Evolutionary conservation across 92 coral and sea anemone species (phyloP).

Genomic region (Zoanthus solanderi): DNA sequence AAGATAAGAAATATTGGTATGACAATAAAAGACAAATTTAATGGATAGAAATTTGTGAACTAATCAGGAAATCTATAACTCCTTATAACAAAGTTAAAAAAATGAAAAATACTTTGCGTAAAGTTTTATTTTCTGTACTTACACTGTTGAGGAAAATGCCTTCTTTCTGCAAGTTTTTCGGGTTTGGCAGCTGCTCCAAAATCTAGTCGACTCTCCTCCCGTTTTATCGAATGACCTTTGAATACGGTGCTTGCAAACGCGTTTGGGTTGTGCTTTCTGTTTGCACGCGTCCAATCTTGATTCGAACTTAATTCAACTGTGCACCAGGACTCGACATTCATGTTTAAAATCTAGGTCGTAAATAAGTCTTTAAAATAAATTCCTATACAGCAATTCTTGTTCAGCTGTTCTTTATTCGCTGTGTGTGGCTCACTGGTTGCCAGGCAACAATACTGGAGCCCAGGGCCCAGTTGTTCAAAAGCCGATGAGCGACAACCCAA

Average conservation of each 20-base stretch:
- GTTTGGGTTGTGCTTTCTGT: constrained; percentile 86
- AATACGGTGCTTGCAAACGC: constrained; percentile 92
- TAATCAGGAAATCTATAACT: no score
- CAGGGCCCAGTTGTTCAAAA: background rate
- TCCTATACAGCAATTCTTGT: background rate
- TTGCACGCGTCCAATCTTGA: constrained; percentile 95
- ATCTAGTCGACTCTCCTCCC: constrained; percentile 81
- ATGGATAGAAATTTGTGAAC: no score
- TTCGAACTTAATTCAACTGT: constrained; percentile 91
- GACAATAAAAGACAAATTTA: no score
- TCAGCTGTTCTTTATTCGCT: background rate
- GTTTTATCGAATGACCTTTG: constrained; percentile 82
- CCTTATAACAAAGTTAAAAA: no score
- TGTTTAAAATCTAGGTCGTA: constrained; percentile 12
- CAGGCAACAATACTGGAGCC: constrained; percentile 21
- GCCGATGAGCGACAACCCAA: no score
- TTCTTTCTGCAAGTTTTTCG: constrained; percentile 81
- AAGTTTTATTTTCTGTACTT: constrained; percentile 5
- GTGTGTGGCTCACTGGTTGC: constrained; percentile 8
- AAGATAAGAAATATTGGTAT: no score
- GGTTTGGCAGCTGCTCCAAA: constrained; percentile 68
- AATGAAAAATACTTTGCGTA: no score
- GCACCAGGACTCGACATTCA: constrained; percentile 99
- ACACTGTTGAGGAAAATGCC: constrained; percentile 97
- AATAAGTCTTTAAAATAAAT: background rate